A percentile compares a stretch with the other conserved stretches of the same genome.
These are phyloP conservation scores for Edolisoma coerulescens DNA, from an alignment of 2,113 vertebrate species.

Conservation along the genomic window DNA sequence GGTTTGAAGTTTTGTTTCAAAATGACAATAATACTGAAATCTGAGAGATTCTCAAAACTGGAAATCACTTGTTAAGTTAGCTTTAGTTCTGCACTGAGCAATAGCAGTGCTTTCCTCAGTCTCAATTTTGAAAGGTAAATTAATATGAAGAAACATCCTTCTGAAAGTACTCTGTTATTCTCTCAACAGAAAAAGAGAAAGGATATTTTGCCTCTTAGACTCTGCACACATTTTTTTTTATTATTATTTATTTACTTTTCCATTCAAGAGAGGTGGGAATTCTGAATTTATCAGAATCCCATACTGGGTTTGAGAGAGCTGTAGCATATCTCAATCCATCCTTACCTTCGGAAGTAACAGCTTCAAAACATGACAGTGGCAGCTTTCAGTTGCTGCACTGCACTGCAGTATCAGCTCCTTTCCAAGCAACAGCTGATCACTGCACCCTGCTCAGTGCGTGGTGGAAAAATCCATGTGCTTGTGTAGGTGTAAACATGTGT, in stretches of 20 bases:
- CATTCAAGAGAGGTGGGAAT: not conserved
- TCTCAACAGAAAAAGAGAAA: not conserved
- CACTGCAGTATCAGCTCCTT: not conserved
- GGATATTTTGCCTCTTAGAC: not conserved
- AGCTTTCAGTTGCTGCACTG: not conserved
- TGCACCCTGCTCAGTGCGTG: not conserved
- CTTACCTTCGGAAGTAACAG: not conserved
- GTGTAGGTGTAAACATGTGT: conserved; percentile 6
- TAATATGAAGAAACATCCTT: not conserved
- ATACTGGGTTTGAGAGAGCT: not conserved
- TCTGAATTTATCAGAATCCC: not conserved
- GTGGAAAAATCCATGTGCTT: not conserved
- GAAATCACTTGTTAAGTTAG: not conserved
- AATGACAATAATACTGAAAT: not conserved
- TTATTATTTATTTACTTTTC: not conserved
- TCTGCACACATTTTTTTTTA: not conserved
- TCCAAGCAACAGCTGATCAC: not conserved
- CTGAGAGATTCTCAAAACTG: not conserved
- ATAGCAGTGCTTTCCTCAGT: not conserved
- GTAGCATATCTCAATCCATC: not conserved
- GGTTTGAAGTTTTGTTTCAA: not conserved
- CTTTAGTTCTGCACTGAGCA: not conserved
- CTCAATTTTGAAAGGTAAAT: not conserved
- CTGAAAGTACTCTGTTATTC: not conserved
- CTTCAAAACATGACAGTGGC: not conserved